These are phyloP conservation scores for Harpagoxenus sublaevis DNA, from an alignment of 2,888 invertebrate genomes.

Conservation along the genomic window DNA sequence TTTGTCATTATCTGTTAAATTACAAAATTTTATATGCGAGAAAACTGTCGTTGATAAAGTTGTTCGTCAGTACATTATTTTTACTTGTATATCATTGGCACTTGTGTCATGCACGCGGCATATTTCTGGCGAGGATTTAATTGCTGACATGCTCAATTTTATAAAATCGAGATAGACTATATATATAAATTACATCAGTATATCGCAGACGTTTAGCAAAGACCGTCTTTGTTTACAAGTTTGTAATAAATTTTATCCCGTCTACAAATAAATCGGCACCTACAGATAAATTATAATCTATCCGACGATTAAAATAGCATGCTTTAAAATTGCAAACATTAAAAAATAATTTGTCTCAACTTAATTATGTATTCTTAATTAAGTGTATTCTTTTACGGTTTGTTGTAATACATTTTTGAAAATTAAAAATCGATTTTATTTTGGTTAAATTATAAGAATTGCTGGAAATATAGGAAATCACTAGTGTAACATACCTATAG, in stretches of 20 bases:
- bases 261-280: background rate
- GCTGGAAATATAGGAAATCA: background rate
- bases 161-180: background rate
- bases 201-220: background rate
- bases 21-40: conserved; percentile 3
- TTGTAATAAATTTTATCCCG: background rate
- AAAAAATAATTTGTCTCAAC: conserved; percentile 1
- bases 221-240: background rate
- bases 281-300: background rate
- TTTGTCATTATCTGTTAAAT: conserved; percentile 24
- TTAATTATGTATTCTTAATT: conserved; percentile 21
- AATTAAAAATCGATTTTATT: background rate
- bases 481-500: background rate
- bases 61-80: background rate
- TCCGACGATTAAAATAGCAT: background rate
- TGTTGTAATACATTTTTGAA: background rate
- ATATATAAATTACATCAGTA: background rate
- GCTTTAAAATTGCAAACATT: background rate
- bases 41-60: conserved; percentile 29
- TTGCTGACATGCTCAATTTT: background rate
- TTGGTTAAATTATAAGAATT: background rate
- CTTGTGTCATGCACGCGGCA: background rate
- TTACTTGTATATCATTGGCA: background rate
- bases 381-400: background rate
- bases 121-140: background rate